Conservation (phyloP, 2,888 invertebrate genomes). For the Chaetoderma sp. region DNA sequence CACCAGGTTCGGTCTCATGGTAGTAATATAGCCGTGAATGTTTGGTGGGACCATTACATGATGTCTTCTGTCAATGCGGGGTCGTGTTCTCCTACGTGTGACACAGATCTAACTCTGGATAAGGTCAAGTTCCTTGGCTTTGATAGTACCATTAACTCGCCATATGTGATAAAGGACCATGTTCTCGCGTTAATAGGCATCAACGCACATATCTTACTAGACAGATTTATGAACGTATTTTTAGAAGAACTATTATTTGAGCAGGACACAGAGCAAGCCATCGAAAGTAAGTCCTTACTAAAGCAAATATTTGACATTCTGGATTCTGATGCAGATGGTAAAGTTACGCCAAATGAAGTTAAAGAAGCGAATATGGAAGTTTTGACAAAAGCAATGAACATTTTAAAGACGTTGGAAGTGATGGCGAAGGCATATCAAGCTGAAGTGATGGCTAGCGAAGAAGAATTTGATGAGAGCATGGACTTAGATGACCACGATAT, state of each 20-base stretch:
- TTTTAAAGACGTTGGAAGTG: not conserved
- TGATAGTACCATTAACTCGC: constrained; percentile 23
- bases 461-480: no score
- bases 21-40: constrained; percentile 64
- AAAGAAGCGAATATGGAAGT: not conserved
- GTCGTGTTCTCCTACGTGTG: constrained; percentile 43
- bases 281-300: not conserved
- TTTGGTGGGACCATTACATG: constrained; percentile 61
- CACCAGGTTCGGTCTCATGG: constrained; percentile 64
- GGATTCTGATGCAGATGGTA: not conserved
- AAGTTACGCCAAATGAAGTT: not conserved
- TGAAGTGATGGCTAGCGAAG: no score
- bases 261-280: not conserved
- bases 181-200: not conserved
- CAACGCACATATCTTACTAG: not conserved
- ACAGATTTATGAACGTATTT: not conserved
- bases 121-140: constrained; percentile 44
- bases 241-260: not conserved
- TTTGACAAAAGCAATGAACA: not conserved
- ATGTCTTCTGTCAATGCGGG: constrained; percentile 39
- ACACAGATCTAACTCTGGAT: constrained; percentile 44
- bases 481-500: no score
- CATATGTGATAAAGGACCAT: constrained; percentile 21
- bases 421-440: no score
- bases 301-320: not conserved